Evolutionary conservation across 2,797 vertebrate species (phyloP).

Genomic region (Etheostoma nigrum): DNA sequence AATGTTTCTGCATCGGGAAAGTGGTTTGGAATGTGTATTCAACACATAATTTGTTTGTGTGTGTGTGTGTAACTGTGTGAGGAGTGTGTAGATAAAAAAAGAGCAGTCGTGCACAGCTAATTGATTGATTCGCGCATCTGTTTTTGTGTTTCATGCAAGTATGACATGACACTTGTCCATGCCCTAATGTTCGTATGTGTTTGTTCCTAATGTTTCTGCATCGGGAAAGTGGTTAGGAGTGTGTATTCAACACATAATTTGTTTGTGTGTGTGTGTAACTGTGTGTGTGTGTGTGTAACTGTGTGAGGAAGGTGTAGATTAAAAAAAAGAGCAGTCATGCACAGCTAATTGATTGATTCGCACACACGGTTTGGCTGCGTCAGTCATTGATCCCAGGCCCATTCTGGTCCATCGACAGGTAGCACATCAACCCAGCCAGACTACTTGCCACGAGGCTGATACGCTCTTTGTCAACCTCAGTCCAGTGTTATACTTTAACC

Average conservation of each 20-base stretch:
- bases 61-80: not conserved
- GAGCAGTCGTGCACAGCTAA: too few relatives aligned
- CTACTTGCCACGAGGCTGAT: constrained; percentile 11
- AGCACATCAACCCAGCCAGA: constrained; percentile 8
- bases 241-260: not conserved
- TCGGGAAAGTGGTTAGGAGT: not conserved
- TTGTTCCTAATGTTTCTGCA: too few relatives aligned
- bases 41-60: not conserved
- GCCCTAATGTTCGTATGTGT: not conserved
- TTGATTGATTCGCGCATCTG: constrained; percentile 21
- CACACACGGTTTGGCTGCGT: constrained; percentile 22
- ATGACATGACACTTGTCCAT: not conserved
- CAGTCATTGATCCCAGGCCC: constrained; percentile 32
- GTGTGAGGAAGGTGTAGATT: too few relatives aligned
- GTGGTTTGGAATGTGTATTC: not conserved
- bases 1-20: not conserved
- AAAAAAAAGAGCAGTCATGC: too few relatives aligned
- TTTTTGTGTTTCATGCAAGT: not conserved
- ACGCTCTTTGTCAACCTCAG: constrained; percentile 15
- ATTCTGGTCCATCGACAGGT: constrained; percentile 37
- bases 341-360: constrained; percentile 17
- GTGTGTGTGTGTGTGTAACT: constrained; percentile 1
- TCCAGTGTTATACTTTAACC: constrained; percentile 6
- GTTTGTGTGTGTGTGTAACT: not conserved
- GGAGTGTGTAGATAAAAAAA: too few relatives aligned